phyloP scores from a whole-genome alignment of 2,797 vertebrate species.

The Clarias platycephalus region DNA sequence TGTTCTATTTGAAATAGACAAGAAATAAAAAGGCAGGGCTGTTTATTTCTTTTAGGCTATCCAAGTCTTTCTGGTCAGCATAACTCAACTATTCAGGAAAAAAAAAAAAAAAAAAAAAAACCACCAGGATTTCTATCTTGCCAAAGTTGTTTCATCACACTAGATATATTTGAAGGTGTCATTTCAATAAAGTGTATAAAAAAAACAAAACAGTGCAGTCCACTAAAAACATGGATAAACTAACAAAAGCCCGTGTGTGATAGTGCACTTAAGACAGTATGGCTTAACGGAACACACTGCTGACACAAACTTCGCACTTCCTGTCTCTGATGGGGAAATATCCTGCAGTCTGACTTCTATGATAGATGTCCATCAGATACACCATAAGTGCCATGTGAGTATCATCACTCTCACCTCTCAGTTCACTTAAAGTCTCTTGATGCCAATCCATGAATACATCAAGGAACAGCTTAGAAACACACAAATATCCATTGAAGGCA shows the following conservation, averaged over 20 bases:
- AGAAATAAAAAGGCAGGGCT: not conserved
- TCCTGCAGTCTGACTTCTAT: not conserved
- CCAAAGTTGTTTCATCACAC: conserved; percentile 5
- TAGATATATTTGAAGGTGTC: not conserved
- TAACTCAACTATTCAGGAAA: not conserved
- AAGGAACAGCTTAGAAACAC: conserved; percentile 27
- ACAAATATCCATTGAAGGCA: conserved; percentile 49
- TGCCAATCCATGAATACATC: conserved; percentile 11
- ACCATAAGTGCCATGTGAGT: not conserved
- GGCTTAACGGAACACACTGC: conserved; percentile 6
- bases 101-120: not conserved
- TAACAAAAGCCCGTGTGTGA: conserved; percentile 11
- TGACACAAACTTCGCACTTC: not conserved
- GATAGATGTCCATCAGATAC: not conserved
- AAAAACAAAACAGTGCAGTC: conserved; percentile 16
- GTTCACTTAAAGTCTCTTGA: not conserved
- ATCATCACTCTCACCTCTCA: not conserved
- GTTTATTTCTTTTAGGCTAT: conserved; percentile 15
- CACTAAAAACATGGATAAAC: conserved; percentile 24
- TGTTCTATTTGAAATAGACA: conserved; percentile 7
- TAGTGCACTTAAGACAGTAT: conserved; percentile 23
- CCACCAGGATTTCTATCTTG: not conserved
- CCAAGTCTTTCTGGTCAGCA: conserved; percentile 12
- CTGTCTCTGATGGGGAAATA: conserved; percentile 5
- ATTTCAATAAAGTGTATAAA: conserved; percentile 6